Base-by-base conservation (phyloP, 2,113 vertebrate genomes). In the Tapirus terrestris region DNA sequence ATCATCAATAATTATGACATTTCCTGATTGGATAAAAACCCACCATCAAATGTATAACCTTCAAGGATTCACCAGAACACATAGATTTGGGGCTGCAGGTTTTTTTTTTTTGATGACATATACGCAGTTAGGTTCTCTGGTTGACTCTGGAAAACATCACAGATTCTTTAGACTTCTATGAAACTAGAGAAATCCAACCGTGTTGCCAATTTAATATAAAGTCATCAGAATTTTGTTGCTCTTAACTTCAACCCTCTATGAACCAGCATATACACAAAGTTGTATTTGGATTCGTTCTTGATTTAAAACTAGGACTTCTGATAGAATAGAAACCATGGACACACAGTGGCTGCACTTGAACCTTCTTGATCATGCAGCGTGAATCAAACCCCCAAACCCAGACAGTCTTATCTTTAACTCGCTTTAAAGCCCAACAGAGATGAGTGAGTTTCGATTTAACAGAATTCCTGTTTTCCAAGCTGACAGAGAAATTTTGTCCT, bases 1-100 rank as follows among this genome's bases (percentile, higher is more conserved):
- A 89, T 91, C 48, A 65, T 65, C 33, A 80, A 84, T 91, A 95
- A 97, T 91, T 75, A 81, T 48, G n/a, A 67, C 82, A 77, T 67
- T 95, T 70, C 39, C n/a, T 76, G 9, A 83, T 36, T 48, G 51
- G 36, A 36, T 80, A 36, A 87, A 92, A 93, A 56, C 75, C 1
- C 17, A 12, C 2, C 36, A 80, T 80, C 65, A 89, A 89, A 79
- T 25, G n/a, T 29, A 0, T 48, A 7, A 75, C 73, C 92, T 96
- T 97, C 87, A 95, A 13, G 65, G 45, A 81, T 88, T 39, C 72
- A 0, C 4, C 8, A 23, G 51, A 87, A 83, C 12, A 3, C 1
- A 1, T 33, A 29, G 60, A 51, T 17, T 70, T 0, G 0, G 8
- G 4, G 1, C 36, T 6, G 16, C 6, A 8, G 1, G 8, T 21